Base-by-base conservation (phyloP, 2,113 vertebrate genomes). In the Aspidoscelis tigris region DNA sequence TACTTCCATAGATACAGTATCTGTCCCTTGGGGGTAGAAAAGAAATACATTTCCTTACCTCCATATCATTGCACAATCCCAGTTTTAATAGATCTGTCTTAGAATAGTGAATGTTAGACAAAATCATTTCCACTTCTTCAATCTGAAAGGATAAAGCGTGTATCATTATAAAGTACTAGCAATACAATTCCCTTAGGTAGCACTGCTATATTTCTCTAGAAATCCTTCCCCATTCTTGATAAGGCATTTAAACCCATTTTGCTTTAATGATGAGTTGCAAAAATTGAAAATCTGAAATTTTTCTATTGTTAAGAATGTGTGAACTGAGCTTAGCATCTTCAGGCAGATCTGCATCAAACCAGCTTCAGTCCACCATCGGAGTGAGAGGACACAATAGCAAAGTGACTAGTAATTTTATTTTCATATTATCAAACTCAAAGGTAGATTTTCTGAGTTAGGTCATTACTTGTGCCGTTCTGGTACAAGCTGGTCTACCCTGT, bases 81-180 rank as follows among this genome's bases (percentile, higher is more conserved):
- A 99, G 94, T 93, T 97, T 99, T 84, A 96, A 96, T 97, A 99
- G 97, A 92, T 99, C 98, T 76, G 98, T 95, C 5, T 94, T 97
- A 80, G 97, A 94, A 91, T 98, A 99, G 88, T 98, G 98, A 72
- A 96, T 96, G 91, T 99, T 99, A 33, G 98, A 98, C 95, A 99
- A 96, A 72, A 97, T 88, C 0, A 96, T 94, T 95, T 99, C 98
- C 86, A 99, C 97, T 83, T 99, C 95, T 74, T 99, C 97, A 75
- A 99, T 96, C 99, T 99, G 92, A 86, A 95, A 96, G 14, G 84
- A 86, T 39, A 86, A 89, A 68, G 93, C 58, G 75, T 4, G 9
- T 1, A 81, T 87, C 69, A 91, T 24, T 41, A 1, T 69, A 8
- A 65, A 1, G 39, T 77, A 74, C 84, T 80, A 76, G 55, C 2